Base-by-base conservation (phyloP, 1,140 invertebrate genomes). In the Lethrus apterus region DNA sequence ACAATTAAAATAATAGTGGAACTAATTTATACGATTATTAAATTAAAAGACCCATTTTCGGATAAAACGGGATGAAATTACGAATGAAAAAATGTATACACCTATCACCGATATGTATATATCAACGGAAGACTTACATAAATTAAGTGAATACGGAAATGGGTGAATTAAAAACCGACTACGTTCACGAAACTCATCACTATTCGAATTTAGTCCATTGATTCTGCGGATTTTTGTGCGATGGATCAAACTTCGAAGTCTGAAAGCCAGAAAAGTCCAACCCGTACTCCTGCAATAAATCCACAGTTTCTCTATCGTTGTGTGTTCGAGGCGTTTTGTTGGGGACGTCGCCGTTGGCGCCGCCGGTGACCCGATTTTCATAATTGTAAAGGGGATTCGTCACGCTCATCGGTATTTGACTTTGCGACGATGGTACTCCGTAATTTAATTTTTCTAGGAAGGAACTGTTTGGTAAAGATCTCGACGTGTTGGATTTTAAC, bases 271-370 rank as follows among this genome's bases (percentile, higher is more conserved):
- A 72, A 57, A 75, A 75, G 56, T 74, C 70, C 50, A 76, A 54
- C 13, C 74, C 74, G 49, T 76, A 76, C 46, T 76, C 72, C 44
- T 74, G 69, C 52, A 76, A 66, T 30, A 75, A 61, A 32, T 73
- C 72, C 57, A 70, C 72, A 47, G 42, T 59, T 59, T 44, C 55
- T 48, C 26, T 47, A 26, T 44, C 44, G 10, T 5, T 48, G 14
- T 29, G 20, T 14, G 19, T 48, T n/a, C 23, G 40, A 20, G 2
- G 46, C 11, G 42, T 15, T 34, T 14, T 10, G 9, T 13, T 26
- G 3, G 41, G 9, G 13, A 24, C 9, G 21, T 17, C 17, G 11
- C 33, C 33, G 26, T 42, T 46, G n/a, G 51, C 57, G 36, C 59
- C 57, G 30, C 53, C 45, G 2, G 60, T 20, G n/a, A 23, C 34